These are phyloP conservation scores for Machimus atricapillus DNA, from an alignment of 2,888 invertebrate species.

Conservation along the genomic window DNA sequence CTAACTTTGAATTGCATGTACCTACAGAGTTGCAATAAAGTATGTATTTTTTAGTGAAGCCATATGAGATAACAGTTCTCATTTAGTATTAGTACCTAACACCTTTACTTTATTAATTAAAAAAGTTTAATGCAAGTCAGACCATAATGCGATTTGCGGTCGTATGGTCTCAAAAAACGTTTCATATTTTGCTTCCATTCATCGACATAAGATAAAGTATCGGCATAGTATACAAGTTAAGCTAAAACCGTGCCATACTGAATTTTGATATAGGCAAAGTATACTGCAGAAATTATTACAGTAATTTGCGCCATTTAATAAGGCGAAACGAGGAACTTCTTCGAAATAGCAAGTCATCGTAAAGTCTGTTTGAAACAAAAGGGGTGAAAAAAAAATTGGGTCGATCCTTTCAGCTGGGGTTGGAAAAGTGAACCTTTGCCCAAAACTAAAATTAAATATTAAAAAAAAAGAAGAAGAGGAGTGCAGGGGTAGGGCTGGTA, in stretches of 20 bases:
- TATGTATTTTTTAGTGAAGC: too few relatives aligned
- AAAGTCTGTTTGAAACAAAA: not conserved
- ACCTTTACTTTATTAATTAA: too few relatives aligned
- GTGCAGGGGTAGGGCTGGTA: not conserved
- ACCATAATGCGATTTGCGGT: not conserved
- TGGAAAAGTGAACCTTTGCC: not conserved
- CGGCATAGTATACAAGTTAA: not conserved
- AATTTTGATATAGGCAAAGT: not conserved
- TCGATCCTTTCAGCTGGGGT: not conserved
- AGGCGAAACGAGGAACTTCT: not conserved
- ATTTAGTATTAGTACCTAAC: too few relatives aligned
- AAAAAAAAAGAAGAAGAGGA: not conserved
- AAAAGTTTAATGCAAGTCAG: too few relatives aligned
- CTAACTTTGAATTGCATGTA: too few relatives aligned
- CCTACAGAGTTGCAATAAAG: too few relatives aligned
- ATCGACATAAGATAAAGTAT: not conserved
- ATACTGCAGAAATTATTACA: not conserved
- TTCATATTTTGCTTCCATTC: not conserved
- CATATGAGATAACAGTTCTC: too few relatives aligned
- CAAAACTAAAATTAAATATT: not conserved
- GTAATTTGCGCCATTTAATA: not conserved
- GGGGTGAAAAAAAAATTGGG: not conserved
- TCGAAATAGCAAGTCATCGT: not conserved
- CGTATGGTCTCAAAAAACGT: not conserved
- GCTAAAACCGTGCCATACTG: not conserved